phyloP scores from a whole-genome alignment of 2,113 vertebrate genomes.

The Polypterus senegalus region DNA sequence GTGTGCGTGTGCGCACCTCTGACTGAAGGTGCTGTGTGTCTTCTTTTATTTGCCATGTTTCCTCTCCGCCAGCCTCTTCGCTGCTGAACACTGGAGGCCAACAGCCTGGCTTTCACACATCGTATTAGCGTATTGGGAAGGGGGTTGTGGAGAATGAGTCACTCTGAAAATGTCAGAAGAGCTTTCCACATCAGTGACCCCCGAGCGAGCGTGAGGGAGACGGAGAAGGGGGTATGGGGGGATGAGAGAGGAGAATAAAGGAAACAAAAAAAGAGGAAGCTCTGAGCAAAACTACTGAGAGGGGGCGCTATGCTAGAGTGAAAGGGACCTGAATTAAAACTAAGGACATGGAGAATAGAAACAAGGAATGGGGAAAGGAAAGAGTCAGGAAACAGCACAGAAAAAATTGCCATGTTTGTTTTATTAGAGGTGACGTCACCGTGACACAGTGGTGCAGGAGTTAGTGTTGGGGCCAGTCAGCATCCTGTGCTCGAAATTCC shows the following conservation, averaged over 20 bases:
- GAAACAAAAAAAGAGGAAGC: neutral
- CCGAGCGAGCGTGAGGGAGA: slow-evolving; percentile 28
- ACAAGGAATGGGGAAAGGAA: neutral
- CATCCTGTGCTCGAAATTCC: too few species aligned
- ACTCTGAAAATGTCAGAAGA: slow-evolving; percentile 53
- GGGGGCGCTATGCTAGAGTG: neutral
- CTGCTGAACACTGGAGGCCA: too few species aligned
- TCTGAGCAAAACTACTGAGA: neutral
- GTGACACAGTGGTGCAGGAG: too few species aligned
- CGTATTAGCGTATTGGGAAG: slow-evolving; percentile 15
- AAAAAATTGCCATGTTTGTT: too few species aligned
- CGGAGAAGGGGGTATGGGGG: slow-evolving; percentile 33
- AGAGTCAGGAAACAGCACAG: neutral
- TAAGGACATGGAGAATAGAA: neutral
- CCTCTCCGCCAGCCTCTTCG: too few species aligned
- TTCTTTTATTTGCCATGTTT: too few species aligned
- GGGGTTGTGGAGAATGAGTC: slow-evolving; percentile 18
- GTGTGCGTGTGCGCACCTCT: too few species aligned
- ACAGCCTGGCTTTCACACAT: neutral
- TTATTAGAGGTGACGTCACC: too few species aligned
- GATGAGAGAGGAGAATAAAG: neutral
- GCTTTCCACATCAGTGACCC: slow-evolving; percentile 48
- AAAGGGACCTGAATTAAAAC: neutral
- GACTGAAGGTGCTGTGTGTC: too few species aligned
- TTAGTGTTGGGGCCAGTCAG: too few species aligned